Percentiles rank a stretch among this genome's conserved stretches.
Conservation (phyloP, 2,888 invertebrate species). For the Stegophylla sp. region DNA sequence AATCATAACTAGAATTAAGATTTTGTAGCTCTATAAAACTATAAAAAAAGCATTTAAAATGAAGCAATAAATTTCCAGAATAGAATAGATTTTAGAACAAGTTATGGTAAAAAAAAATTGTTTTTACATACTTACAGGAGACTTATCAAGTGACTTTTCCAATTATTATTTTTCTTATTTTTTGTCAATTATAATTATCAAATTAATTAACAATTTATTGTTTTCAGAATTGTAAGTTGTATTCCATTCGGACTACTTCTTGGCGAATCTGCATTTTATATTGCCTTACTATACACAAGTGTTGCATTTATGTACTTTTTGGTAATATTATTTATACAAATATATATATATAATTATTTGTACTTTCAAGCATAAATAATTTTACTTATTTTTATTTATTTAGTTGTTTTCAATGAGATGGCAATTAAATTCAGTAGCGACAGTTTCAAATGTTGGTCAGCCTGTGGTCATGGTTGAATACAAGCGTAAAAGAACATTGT, state of each 20-base stretch:
- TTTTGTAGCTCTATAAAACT: no score
- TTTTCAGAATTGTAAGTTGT: conserved; percentile 46
- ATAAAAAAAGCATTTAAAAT: no score
- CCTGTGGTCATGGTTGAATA: conserved; percentile 46
- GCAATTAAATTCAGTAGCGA: conserved; percentile 35
- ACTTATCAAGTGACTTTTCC: no score
- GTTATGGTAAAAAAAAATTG: no score
- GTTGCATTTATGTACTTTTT: conserved; percentile 50
- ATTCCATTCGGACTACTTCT: conserved; percentile 48
- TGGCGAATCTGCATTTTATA: conserved; percentile 32
- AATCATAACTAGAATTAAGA: no score
- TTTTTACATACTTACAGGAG: no score
- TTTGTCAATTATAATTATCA: neutral
- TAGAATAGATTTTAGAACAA: no score
- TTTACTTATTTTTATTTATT: neutral
- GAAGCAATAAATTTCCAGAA: no score
- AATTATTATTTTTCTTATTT: neutral
- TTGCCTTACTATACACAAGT: conserved; percentile 25
- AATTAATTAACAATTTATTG: neutral
- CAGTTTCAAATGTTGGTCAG: conserved; percentile 6
- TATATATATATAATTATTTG: no score
- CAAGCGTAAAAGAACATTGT: conserved; percentile 52
- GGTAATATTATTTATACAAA: conserved; percentile 30
- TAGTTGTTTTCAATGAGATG: conserved; percentile 51
- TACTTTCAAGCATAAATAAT: neutral